These are phyloP conservation scores for Drosophila sp. DNA, from an alignment of 1,140 invertebrate genomes.

Conservation along the genomic window DNA sequence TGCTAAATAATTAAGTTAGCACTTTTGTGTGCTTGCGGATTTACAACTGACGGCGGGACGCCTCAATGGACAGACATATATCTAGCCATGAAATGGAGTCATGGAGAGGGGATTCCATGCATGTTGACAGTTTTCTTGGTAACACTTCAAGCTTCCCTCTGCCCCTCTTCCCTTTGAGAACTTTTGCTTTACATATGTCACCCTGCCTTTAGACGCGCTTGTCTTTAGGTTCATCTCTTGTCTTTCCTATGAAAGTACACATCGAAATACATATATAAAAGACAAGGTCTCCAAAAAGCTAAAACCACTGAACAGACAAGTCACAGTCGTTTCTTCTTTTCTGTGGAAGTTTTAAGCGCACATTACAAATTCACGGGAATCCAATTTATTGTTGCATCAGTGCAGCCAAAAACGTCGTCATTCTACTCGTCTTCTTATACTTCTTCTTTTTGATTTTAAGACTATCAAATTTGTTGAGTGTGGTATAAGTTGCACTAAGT, in stretches of 20 bases:
- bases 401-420: constrained; percentile 28
- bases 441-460: constrained; percentile 5
- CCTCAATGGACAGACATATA: constrained; percentile 24
- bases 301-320: constrained; percentile 53
- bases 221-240: constrained; percentile 31
- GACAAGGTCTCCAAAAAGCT: constrained; percentile 32
- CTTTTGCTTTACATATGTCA: constrained; percentile 65
- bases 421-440: constrained; percentile 4
- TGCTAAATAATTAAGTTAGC: constrained; percentile 83
- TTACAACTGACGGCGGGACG: constrained; percentile 67
- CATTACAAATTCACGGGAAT: constrained; percentile 80
- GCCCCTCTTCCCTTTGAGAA: constrained; percentile 1
- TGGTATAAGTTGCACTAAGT: constrained; percentile 8
- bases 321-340: constrained; percentile 49
- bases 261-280: constrained; percentile 5
- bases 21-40: constrained; percentile 72
- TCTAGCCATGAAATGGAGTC: constrained; percentile 11
- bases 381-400: constrained; percentile 73
- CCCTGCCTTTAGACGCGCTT: constrained; percentile 43
- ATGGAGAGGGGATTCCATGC: constrained; percentile 17
- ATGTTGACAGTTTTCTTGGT: constrained; percentile 71
- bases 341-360: constrained; percentile 74
- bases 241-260: constrained; percentile 64
- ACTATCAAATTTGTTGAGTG: constrained; percentile 59
- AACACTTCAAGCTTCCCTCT: constrained; percentile 29